Conservation (phyloP, 2,888 invertebrate genomes). For the Chrysolina americana region DNA sequence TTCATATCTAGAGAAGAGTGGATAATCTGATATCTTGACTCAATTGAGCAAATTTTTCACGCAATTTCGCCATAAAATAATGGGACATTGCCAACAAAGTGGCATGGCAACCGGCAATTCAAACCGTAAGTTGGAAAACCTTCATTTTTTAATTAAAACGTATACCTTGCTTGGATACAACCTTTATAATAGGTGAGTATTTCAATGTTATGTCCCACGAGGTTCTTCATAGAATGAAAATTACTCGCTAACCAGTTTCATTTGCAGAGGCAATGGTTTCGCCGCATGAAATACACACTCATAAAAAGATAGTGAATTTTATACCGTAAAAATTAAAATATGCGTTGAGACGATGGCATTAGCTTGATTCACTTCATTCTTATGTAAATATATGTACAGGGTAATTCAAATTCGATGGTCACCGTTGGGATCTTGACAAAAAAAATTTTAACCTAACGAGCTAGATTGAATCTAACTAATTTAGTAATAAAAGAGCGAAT, state of each 20-base stretch:
- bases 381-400: too few species aligned
- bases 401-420: too few species aligned
- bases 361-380: too few species aligned
- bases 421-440: too few species aligned
- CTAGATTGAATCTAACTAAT: too few species aligned
- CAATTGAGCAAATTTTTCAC: neutral
- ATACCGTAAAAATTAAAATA: neutral
- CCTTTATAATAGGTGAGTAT: constrained; percentile 20
- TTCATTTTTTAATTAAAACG: constrained; percentile 37
- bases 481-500: too few species aligned
- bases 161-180: constrained; percentile 29
- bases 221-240: constrained; percentile 8
- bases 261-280: neutral
- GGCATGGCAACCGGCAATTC: constrained; percentile 27
- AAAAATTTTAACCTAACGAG: too few species aligned
- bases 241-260: constrained; percentile 10
- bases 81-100: constrained; percentile 15
- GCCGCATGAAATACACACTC: neutral
- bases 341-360: too few species aligned
- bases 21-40: neutral
- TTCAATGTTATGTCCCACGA: constrained; percentile 23
- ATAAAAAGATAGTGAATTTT: neutral
- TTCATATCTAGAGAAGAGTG: neutral
- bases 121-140: constrained; percentile 22
- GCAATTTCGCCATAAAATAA: neutral